A percentile compares a stretch with the other conserved stretches of the same genome.
Conservation (phyloP, 1,140 invertebrate genomes). For the Bombus sylvicola region DNA sequence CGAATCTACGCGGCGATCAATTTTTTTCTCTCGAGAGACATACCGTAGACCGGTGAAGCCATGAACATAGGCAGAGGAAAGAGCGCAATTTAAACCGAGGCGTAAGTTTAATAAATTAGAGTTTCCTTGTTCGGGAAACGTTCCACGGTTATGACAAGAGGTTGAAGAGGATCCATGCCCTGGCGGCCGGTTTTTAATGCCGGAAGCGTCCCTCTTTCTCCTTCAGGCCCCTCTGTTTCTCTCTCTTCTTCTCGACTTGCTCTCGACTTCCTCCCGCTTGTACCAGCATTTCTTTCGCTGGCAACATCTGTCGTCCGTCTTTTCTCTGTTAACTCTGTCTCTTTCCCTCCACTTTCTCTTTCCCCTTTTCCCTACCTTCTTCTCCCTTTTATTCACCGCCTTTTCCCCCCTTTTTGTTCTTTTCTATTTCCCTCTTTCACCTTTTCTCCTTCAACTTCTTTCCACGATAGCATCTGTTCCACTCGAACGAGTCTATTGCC, state of each 20-base stretch:
- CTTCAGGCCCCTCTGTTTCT: constrained; percentile 27
- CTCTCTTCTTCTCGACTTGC: constrained; percentile 10
- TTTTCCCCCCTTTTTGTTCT: background rate
- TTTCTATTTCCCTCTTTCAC: constrained; percentile 27
- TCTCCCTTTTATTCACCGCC: constrained; percentile 30
- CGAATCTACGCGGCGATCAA: background rate
- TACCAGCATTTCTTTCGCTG: constrained; percentile 68
- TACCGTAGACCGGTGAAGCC: too few species aligned
- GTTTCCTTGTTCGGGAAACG: constrained; percentile 76
- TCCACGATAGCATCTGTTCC: constrained; percentile 59
- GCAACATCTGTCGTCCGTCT: constrained; percentile 68
- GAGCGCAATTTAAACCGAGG: background rate
- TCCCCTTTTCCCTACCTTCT: constrained; percentile 6
- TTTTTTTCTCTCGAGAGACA: background rate
- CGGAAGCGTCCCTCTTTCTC: constrained; percentile 66
- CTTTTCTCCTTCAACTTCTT: background rate
- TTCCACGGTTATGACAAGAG: constrained; percentile 72
- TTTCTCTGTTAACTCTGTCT: constrained; percentile 58
- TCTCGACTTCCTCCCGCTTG: constrained; percentile 66
- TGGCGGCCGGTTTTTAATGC: constrained; percentile 73
- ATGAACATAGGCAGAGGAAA: too few species aligned
- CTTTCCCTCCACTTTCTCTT: constrained; percentile 28
- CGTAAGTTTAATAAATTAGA: constrained; percentile 70
- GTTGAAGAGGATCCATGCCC: constrained; percentile 74
- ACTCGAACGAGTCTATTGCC: constrained; percentile 51